Base-by-base conservation (phyloP, 2,113 vertebrate genomes). In the Speoplatyrhinus poulsoni region DNA sequence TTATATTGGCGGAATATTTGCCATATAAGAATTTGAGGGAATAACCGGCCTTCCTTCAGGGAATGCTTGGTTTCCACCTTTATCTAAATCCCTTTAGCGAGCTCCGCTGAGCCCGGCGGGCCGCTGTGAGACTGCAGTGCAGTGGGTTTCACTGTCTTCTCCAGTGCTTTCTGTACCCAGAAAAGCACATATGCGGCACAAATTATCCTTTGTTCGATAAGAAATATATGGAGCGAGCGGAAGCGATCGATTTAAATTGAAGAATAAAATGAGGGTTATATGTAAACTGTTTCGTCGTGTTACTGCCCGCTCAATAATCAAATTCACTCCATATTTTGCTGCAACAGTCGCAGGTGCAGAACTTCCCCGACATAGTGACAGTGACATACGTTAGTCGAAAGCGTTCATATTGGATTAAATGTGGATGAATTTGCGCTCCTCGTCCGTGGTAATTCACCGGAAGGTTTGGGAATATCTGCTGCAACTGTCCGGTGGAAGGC, bases 101-200 rank as follows among this genome's bases (percentile, higher is more conserved):
- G 82, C 79, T 56, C 66, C 79, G 59, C 68, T 82, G 79, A 81
- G 77, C 79, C 80, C 12, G 71, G 82, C 75, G 75, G 81, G 81
- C 79, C 62, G 67, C 64, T 73, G 81, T 59, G 82, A 76, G 77
- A 82, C 88, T 79, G 90, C 90, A 91, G 82, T 91, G 90, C 90
- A 90, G 90, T 88, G 84, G 83, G 82, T 76, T 88, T 74, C 85
- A 73, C 67, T 66, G 52, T 77, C 78, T 75, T 70, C 81, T 76
- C 73, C 81, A 62, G 65, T 80, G 76, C 77, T 76, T 11, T 65
- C 66, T 57, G 63, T 79, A 65, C 72, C 54, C 62, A 2, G 6
- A 58, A 26, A 77, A 66, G 62, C 77, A 84, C 80, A 80, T 63
- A 48, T 46, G 17, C 6, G 16, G 74, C 32, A 65, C 60, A 55